A percentile compares a stretch with the other conserved stretches of the same genome.
phyloP scores from a whole-genome alignment of 2,888 invertebrate genomes.

The Tiliacea aurago region DNA sequence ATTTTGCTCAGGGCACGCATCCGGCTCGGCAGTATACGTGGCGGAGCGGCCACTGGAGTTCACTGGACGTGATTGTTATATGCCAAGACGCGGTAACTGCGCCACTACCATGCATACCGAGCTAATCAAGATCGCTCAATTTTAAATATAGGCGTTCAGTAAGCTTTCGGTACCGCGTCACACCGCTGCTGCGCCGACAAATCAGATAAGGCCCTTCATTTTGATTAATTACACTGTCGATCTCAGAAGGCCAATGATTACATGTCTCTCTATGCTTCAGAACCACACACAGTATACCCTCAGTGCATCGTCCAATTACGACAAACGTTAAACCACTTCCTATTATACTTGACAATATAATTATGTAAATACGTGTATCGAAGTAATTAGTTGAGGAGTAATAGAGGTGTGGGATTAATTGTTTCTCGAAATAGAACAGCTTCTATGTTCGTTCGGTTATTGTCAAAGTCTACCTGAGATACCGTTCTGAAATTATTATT shows the following conservation, averaged over 20 bases:
- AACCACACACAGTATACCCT: background rate
- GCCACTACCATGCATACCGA: no score
- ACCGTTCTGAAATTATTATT: background rate
- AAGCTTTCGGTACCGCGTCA: no score
- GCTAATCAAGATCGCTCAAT: no score
- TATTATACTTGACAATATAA: background rate
- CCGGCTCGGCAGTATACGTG: no score
- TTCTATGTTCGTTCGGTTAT: background rate
- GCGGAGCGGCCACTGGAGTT: no score
- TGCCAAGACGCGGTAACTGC: no score
- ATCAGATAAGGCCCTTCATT: no score
- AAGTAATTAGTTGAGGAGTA: background rate
- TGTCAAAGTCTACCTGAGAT: background rate
- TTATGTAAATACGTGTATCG: background rate
- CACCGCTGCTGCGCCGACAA: no score
- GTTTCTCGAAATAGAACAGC: background rate
- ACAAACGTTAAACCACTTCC: background rate
- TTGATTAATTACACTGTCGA: background rate
- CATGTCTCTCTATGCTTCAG: background rate
- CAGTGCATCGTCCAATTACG: background rate
- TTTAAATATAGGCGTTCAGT: no score
- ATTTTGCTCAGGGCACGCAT: no score
- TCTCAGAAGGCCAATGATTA: background rate
- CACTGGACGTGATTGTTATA: no score
- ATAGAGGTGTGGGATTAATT: background rate